A percentile compares a stretch with the other conserved stretches of the same genome.
phyloP scores from a whole-genome alignment of 53 echinoderm and acorn worm genomes.

The Echinarachnius parma region DNA sequence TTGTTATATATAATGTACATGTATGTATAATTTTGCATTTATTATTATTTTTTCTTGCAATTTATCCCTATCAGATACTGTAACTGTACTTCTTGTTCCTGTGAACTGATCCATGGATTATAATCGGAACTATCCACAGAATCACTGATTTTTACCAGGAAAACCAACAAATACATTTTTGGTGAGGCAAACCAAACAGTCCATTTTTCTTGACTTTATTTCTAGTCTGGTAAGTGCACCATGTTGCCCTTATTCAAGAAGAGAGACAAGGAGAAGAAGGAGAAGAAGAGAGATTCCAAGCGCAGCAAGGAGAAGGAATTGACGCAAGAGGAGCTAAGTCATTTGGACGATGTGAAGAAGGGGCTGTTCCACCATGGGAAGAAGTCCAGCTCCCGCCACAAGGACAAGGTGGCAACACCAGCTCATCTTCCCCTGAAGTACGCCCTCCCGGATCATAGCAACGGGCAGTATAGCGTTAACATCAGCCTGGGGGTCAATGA shows the following conservation, averaged over 20 bases:
- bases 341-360: slow-evolving; percentile 76
- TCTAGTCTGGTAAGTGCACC: background rate
- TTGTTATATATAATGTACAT: no score
- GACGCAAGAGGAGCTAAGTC: slow-evolving; percentile 70
- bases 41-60: no score
- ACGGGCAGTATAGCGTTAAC: slow-evolving; percentile 22
- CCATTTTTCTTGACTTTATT: no score
- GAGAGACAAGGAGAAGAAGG: slow-evolving; percentile 82
- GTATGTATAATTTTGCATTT: no score
- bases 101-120: no score
- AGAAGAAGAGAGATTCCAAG: slow-evolving; percentile 66
- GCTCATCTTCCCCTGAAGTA: slow-evolving; percentile 22
- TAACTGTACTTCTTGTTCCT: no score
- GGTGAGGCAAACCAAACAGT: no score
- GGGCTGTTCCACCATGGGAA: slow-evolving; percentile 49
- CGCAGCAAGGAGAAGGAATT: slow-evolving; percentile 70
- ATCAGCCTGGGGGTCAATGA: slow-evolving; percentile 26
- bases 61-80: no score
- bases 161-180: no score
- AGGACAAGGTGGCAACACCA: slow-evolving; percentile 38
- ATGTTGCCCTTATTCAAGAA: slow-evolving; percentile 1
- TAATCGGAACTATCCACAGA: no score
- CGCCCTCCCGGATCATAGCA: slow-evolving; percentile 9
- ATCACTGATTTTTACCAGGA: no score
- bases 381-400: slow-evolving; percentile 60